Conservation (phyloP, 2,797 vertebrate species). For the Coregonus sp. region DNA sequence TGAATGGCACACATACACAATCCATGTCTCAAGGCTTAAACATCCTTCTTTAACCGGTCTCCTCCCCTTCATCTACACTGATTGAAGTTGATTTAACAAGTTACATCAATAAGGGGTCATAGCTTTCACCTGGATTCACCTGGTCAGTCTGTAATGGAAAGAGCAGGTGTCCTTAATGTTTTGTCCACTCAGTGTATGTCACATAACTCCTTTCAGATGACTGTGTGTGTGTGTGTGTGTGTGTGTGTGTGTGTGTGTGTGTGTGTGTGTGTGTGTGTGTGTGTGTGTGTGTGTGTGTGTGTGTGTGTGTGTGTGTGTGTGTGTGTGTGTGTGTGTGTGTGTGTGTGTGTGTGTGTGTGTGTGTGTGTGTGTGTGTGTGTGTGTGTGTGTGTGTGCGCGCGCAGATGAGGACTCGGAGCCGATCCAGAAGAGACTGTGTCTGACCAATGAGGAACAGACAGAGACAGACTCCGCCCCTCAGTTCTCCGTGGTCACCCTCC, state of each 20-base stretch:
- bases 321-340: background rate
- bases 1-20: too few species aligned
- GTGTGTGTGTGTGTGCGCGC: conserved; percentile 69
- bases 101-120: too few species aligned
- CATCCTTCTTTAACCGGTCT: too few species aligned
- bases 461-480: conserved; percentile 76
- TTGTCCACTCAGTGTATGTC: too few species aligned
- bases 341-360: conserved; percentile 72
- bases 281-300: background rate
- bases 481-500: conserved; percentile 92
- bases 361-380: background rate
- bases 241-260: background rate
- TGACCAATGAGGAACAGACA: conserved; percentile 83
- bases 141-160: too few species aligned
- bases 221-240: background rate
- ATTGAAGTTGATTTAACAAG: too few species aligned
- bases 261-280: background rate
- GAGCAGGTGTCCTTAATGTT: too few species aligned
- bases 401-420: conserved; percentile 85
- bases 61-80: too few species aligned
- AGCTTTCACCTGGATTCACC: too few species aligned
- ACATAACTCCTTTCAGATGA: background rate
- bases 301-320: background rate
- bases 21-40: too few species aligned
- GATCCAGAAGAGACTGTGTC: conserved; percentile 87